Conservation (phyloP, 2,888 invertebrate species). For the Melikaiella ostensackeni region DNA sequence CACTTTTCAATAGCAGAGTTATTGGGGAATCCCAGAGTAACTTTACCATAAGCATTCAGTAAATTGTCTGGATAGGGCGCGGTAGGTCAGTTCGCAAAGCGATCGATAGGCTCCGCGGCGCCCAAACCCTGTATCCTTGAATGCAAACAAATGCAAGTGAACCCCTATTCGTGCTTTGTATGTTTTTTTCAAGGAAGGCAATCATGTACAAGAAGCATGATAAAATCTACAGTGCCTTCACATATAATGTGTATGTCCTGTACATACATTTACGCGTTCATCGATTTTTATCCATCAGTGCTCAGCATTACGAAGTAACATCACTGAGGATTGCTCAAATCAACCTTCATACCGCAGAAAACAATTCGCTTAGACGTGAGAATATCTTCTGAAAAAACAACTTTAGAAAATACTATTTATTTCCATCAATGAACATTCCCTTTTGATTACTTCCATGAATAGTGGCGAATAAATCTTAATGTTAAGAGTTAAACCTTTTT, state of each 20-base stretch:
- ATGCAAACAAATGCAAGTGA: slow-evolving; percentile 16
- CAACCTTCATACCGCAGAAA: slow-evolving; percentile 15
- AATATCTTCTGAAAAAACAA: slow-evolving; percentile 20
- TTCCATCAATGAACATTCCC: slow-evolving; percentile 21
- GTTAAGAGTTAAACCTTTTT: neutral
- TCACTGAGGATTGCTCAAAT: slow-evolving; percentile 24
- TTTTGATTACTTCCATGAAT: neutral
- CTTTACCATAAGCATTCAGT: neutral
- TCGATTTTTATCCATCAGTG: slow-evolving; percentile 1
- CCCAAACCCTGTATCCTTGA: slow-evolving; percentile 31
- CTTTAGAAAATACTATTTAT: slow-evolving; percentile 28
- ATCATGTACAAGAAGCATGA: neutral
- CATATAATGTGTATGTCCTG: neutral
- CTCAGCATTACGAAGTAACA: slow-evolving; percentile 1
- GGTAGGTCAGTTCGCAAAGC: slow-evolving; percentile 28
- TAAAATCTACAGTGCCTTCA: slow-evolving; percentile 13
- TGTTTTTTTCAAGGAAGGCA: neutral
- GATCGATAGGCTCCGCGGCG: slow-evolving; percentile 27
- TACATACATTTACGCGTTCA: neutral
- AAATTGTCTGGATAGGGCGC: slow-evolving; percentile 30
- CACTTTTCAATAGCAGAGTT: no score
- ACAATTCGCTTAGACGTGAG: slow-evolving; percentile 19
- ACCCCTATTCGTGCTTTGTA: neutral
- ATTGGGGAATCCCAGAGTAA: neutral
- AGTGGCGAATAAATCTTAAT: neutral